Base-by-base conservation (phyloP, 2,888 invertebrate genomes). In the Polietes domitor region DNA sequence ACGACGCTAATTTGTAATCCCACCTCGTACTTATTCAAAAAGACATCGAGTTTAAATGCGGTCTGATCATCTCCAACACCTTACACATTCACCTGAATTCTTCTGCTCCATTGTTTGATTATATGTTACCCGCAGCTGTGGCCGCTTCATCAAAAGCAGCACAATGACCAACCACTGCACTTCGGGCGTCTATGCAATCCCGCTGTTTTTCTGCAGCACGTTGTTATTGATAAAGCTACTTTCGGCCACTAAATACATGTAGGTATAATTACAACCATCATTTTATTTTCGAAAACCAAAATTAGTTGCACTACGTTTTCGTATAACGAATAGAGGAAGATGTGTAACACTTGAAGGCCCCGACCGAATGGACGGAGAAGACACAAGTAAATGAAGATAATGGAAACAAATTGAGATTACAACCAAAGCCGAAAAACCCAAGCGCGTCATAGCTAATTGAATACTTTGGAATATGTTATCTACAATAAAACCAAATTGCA, bases 401-500 rank as follows among this genome's bases (percentile, higher is more conserved):
- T 75, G 55, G 41, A 53, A 70, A 50, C 70, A 78, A 65, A 75
- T 75, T 55, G 37, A 43, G 37, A 70, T 77, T 71, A 26, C 19
- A 75, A 55, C 19, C 41, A 70, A 77, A 77, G 1, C 55, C 2
- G 47, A 58, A 68, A 53, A 47, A 55, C 37, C 43, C 24, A 61
- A 68, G 50, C 53, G 65, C 41, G 63, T 63, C 43, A 55, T 32
- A 65, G 24, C 26, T 43, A 55, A 73, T 58, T 73, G 55, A 65
- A 75, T 53, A 24, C n/a, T 68, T 37, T 65, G 28, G 50, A 10
- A 6, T 37, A 17, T 47, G 12, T 61, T 28, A 47, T 19, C 17
- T 32, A 37, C 68, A 68, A 68, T 41, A 37, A 53, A 41, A n/a
- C n/a, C n/a, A 81, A 82, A 75, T 75, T 75, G 77, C 81, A 63